phyloP scores from a whole-genome alignment of 2,113 vertebrate species.

The Oxyura jamaicensis region DNA sequence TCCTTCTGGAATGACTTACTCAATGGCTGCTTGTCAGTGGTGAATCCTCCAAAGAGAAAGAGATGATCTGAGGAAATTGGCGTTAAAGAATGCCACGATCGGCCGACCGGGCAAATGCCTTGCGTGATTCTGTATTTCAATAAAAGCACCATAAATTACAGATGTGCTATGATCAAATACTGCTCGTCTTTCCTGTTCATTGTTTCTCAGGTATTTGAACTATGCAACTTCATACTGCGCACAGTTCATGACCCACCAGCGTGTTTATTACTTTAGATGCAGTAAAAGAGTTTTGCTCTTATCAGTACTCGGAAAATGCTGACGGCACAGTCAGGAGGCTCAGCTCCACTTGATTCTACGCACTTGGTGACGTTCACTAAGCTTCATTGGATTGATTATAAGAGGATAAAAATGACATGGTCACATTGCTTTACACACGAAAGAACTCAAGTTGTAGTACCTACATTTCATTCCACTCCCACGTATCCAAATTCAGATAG shows the following conservation, averaged over 20 bases:
- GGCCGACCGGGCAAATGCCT: slow-evolving; percentile 83
- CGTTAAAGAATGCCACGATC: slow-evolving; percentile 95
- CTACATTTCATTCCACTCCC: slow-evolving; percentile 96
- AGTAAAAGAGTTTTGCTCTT: accelerated
- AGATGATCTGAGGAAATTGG: slow-evolving; percentile 90
- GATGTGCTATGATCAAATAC: accelerated
- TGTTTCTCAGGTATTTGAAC: not conserved
- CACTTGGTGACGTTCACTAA: not conserved
- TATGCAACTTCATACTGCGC: not conserved
- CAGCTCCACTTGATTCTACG: not conserved
- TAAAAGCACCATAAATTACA: not conserved
- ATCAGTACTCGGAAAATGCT: not conserved
- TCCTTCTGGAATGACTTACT: slow-evolving; percentile 80
- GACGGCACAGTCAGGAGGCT: not conserved
- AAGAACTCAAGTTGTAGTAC: not conserved
- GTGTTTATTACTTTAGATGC: accelerated
- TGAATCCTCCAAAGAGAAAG: slow-evolving; percentile 97
- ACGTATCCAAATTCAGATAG: slow-evolving; percentile 91
- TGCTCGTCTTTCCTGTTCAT: not conserved
- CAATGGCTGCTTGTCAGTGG: slow-evolving; percentile 92
- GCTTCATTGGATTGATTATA: not conserved
- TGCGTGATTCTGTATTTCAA: slow-evolving; percentile 65
- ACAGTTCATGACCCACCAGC: not conserved
- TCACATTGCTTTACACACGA: not conserved
- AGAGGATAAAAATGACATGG: not conserved